These are phyloP conservation scores for Corythornis leucogaster DNA, from an alignment of 2,797 vertebrate genomes.

Conservation along the genomic window DNA sequence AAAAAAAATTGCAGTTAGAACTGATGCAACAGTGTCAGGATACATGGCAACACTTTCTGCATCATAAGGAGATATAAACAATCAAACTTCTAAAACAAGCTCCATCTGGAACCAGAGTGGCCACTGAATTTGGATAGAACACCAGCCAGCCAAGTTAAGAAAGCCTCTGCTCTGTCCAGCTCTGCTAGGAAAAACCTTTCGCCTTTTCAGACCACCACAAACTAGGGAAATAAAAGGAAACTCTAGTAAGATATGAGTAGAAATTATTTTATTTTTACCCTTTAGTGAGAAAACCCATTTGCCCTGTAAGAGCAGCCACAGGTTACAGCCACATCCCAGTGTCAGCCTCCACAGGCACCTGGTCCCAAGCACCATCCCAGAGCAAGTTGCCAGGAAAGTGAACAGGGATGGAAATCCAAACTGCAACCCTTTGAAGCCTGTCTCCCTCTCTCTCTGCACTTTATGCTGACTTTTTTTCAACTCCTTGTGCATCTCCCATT, in stretches of 20 bases:
- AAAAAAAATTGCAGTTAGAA: neutral
- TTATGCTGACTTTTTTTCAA: neutral
- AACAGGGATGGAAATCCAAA: neutral
- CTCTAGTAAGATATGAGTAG: neutral
- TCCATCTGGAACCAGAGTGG: neutral
- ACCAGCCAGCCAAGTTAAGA: neutral
- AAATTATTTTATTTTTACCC: neutral
- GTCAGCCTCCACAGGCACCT: neutral
- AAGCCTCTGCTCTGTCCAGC: neutral
- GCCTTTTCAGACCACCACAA: neutral
- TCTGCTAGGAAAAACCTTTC: neutral
- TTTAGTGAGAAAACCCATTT: neutral
- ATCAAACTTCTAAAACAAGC: neutral
- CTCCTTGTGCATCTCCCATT: neutral
- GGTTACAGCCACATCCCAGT: neutral
- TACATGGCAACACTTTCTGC: neutral
- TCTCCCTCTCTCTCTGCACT: neutral
- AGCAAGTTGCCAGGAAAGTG: neutral
- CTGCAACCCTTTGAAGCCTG: neutral
- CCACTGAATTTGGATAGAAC: rapidly evolving
- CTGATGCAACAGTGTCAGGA: neutral
- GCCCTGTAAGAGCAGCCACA: rapidly evolving
- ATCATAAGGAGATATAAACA: neutral
- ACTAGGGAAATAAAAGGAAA: neutral
- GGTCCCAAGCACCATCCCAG: neutral